Evolutionary conservation across 2,113 vertebrate genomes (phyloP).

Genomic region (Taxidea taxus): DNA sequence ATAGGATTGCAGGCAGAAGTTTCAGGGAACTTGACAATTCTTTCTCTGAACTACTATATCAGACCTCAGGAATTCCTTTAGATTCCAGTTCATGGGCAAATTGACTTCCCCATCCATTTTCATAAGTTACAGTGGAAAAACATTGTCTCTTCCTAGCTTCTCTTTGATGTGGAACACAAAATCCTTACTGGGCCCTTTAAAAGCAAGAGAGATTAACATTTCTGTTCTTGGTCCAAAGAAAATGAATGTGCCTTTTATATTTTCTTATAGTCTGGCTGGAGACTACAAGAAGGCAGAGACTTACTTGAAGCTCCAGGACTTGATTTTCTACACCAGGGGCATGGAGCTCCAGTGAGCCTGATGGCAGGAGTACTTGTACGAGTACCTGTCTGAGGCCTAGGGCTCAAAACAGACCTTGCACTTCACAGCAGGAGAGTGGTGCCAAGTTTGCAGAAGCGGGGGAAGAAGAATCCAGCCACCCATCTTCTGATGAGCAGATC

Average conservation of each 20-base stretch:
- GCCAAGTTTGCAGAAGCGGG: background rate
- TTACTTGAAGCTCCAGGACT: background rate
- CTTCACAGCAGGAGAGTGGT: background rate
- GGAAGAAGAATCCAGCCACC: slow-evolving; percentile 56
- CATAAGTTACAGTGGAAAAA: slow-evolving; percentile 4
- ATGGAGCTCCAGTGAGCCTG: background rate
- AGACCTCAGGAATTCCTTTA: background rate
- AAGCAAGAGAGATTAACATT: slow-evolving; percentile 33
- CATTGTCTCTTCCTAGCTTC: background rate
- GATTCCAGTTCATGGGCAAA: background rate
- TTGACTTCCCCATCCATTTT: background rate
- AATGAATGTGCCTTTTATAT: slow-evolving; percentile 28
- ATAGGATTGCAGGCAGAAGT: background rate
- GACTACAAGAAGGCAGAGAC: background rate
- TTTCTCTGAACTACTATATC: background rate
- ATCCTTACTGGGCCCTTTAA: slow-evolving; percentile 12
- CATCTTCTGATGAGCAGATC: slow-evolving; percentile 46
- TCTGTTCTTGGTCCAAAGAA: slow-evolving; percentile 40
- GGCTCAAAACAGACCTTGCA: background rate
- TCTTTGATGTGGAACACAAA: slow-evolving; percentile 22
- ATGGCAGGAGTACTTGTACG: background rate
- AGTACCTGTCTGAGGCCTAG: background rate
- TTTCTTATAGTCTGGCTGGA: background rate
- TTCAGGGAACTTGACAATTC: background rate
- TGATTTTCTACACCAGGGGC: background rate